Evolutionary conservation across 2,888 invertebrate genomes (phyloP), one percentile per base, ranked within the genome.

Genomic region (Cheilosia scutellata): DNA sequence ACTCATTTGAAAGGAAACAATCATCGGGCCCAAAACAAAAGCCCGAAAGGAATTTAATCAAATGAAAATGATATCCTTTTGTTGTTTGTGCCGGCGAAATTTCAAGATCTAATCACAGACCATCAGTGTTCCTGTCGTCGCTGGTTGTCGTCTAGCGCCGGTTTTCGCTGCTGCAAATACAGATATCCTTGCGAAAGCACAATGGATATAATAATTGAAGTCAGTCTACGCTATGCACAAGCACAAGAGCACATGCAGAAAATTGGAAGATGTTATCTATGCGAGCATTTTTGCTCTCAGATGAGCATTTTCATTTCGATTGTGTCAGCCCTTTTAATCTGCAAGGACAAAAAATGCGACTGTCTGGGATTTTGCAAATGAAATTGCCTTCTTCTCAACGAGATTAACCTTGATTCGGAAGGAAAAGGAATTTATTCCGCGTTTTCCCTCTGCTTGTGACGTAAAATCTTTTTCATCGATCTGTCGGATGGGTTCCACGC

Each of bases 1-100:
- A 75, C 70, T 58, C 79, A 63, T 31, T 63, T 20, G 70, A 79
- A 49, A 58, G 68, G 65, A 75, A 84, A 79, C 71, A 79, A 84
- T 80, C 80, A 71, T 65, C 66, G 47, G 47, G 70, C 68, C n/a
- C 75, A 42, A 80, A 84, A 79, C 80, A 84, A 84, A 75, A 71
- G 80, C 79, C 79, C 42, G 57, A 57, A 74, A 68, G 57, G 80
- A 76, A 80, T 84, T 79, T 84, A 84, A 84, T 80, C 84, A 80
- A 84, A 84, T 84, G 84, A 84, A 79, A 76, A 76, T 80, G 84
- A 84, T 84, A 84, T 84, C 84, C 84, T 71, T 79, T 84, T 84
- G 80, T 84, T 80, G 60, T 42, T 27, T 33, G 60, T 68, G 57
- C 75, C 68, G 84, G 75, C 70, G 57, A 49, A 80, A 58, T 58